Evolutionary conservation across 2,113 vertebrate species (phyloP), one percentile per base, ranked within the genome.

Genomic region (Pterocles burchelli): DNA sequence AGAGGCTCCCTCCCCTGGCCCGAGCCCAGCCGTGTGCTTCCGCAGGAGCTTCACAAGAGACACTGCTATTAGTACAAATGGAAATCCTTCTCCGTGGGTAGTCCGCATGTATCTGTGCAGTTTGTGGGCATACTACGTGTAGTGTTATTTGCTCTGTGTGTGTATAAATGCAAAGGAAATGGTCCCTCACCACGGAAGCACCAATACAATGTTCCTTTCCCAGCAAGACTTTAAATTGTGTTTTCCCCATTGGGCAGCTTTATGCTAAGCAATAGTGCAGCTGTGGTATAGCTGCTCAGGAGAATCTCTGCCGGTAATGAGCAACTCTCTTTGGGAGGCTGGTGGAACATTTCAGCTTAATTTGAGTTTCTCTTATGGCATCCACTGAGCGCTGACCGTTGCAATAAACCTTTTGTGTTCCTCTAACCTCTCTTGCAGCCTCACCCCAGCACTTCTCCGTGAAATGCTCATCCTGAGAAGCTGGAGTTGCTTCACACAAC

Each of bases 341-440:
- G 70, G 28, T 12, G 25, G 36, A n/a, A 10, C 4, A 1, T 7
- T 28, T 45, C 17, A 9, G 13, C 31, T 54, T 8, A 14, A 10
- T 67, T 13, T 29, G 68, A 63, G 26, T 13, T 49, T 36, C 19
- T 18, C 33, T 34, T n/a, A 1, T 0, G 1, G 11, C 3, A 7
- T 11, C 20, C 12, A 1, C 6, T 9, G 61, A 48, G 33, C 4
- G 46, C 33, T 1, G 1, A 11, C 20, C 0, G 0, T 9, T 6
- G 7, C 2, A 6, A 20, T 8, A 18, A 38, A 17, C 36, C 26
- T 9, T 41, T 41, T 17, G 55, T 0, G 15, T 1, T 38, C 26
- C 43, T 48, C 22, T 6, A 4, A 4, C 11, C 59, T 13, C 66
- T 33, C 71, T 2, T 11, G 2, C 3, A 11, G 24, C 25, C 41